These are phyloP conservation scores for Anastrepha obliqua DNA, from an alignment of 1,140 invertebrate genomes.

Conservation along the genomic window DNA sequence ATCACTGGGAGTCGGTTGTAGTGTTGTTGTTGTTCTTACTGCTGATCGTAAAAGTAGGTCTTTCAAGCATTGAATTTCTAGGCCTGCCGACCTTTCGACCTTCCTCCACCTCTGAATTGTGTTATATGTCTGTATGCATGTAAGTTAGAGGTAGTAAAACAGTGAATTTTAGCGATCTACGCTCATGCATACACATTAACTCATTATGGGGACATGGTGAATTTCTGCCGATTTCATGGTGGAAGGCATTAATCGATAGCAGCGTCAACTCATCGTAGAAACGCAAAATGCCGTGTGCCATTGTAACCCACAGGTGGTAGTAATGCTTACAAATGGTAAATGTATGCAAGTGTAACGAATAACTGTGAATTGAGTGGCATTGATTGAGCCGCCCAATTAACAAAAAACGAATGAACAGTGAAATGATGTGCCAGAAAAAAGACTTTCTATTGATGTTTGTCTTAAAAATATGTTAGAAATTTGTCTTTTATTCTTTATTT, in stretches of 20 bases:
- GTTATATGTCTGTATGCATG: background rate
- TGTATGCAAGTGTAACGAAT: conserved; percentile 9
- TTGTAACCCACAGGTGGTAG: background rate
- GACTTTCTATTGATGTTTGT: background rate
- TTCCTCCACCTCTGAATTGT: too few species aligned
- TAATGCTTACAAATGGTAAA: background rate
- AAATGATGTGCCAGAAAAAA: conserved; percentile 1
- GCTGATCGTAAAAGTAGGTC: background rate
- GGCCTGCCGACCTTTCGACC: background rate
- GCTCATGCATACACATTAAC: background rate
- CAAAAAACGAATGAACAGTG: background rate
- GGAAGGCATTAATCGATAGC: background rate
- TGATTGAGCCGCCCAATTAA: background rate
- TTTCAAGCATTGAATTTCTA: background rate
- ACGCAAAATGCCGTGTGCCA: too few species aligned
- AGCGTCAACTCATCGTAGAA: background rate
- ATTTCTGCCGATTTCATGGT: background rate
- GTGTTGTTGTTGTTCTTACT: background rate
- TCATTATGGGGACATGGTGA: background rate
- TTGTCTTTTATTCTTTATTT: too few species aligned
- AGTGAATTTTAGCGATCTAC: background rate
- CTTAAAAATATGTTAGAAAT: too few species aligned
- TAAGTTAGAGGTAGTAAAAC: background rate
- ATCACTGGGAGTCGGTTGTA: background rate
- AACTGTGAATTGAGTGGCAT: background rate